Evolutionary conservation across 2,888 invertebrate species (phyloP), one percentile per base, ranked within the genome.

Genomic region (Metellina segmentata): DNA sequence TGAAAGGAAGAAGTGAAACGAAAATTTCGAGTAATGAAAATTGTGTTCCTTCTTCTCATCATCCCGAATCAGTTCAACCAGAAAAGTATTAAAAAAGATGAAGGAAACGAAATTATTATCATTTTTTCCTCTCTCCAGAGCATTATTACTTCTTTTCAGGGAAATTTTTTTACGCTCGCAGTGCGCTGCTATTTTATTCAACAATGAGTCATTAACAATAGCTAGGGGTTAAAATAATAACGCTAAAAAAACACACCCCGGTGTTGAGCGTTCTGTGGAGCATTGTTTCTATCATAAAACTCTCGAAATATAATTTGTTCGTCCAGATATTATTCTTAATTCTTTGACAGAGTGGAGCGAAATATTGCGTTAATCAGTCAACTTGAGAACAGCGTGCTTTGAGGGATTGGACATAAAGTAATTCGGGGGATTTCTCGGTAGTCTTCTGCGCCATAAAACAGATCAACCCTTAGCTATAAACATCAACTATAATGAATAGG

Each of bases 121-220:
- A 78, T 49, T 34, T 69, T 69, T 20, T 77, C 69, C 72, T 74
- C 16, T 74, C 52, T 16, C 0, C 78, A 20, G 49, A 16, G 85
- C 49, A 51, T 79, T 90, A 85, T 90, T 83, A 72, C 83, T 89
- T 69, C 75, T 86, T 81, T 69, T 78, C 19, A 48, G 61, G 81
- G 70, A 77, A 78, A 77, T 34, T 85, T 83, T 75, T 49, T 69
- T 51, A 53, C 51, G 13, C 11, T 53, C 20, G 49, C 72, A 53
- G 72, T 69, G 53, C 52, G 78, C 53, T 61, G 78, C 72, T 90
- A 81, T 85, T 85, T 81, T 81, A 75, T 86, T 90, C 81, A 90
- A 81, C 85, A 90, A 81, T 90, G 75, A 85, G 90, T 90, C 85
- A 90, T 90, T 90, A 90, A 90, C 79, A 90, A 85, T 71, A 71